These are phyloP conservation scores for Leptothorax acervorum DNA, from an alignment of 2,888 invertebrate species.

Conservation along the genomic window DNA sequence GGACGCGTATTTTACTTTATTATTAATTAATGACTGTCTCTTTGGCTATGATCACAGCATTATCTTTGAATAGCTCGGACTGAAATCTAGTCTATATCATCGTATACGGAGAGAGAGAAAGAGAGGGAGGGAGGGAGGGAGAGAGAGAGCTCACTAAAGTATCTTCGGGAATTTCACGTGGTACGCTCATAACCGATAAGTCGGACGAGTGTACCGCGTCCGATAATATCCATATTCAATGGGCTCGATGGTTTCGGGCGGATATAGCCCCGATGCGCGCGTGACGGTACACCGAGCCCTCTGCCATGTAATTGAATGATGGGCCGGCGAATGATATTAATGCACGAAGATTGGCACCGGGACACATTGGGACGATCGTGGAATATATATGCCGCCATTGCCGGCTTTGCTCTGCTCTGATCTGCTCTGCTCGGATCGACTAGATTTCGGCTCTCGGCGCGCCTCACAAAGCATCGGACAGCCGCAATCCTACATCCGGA, in stretches of 20 bases:
- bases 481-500: slow-evolving; percentile 68
- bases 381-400: slow-evolving; percentile 41
- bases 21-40: slow-evolving; percentile 32
- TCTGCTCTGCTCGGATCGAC: slow-evolving; percentile 31
- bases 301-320: slow-evolving; percentile 81
- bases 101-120: not conserved
- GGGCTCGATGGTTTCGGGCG: slow-evolving; percentile 74
- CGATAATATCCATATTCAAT: slow-evolving; percentile 79
- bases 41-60: not conserved
- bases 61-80: slow-evolving; percentile 11
- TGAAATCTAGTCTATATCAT: not conserved
- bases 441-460: slow-evolving; percentile 55
- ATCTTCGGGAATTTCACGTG: slow-evolving; percentile 35
- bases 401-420: slow-evolving; percentile 5
- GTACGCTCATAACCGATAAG: slow-evolving; percentile 51
- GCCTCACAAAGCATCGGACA: slow-evolving; percentile 67
- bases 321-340: slow-evolving; percentile 81
- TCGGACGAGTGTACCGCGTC: slow-evolving; percentile 59
- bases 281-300: slow-evolving; percentile 66
- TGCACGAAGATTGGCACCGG: slow-evolving; percentile 80
- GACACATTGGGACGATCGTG: slow-evolving; percentile 76
- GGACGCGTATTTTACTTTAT: not conserved
- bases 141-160: slow-evolving; percentile 3
- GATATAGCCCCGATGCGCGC: slow-evolving; percentile 65
- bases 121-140: not conserved